phyloP scores from a whole-genome alignment of 2,113 vertebrate species.

The Pelecanus crispus region DNA sequence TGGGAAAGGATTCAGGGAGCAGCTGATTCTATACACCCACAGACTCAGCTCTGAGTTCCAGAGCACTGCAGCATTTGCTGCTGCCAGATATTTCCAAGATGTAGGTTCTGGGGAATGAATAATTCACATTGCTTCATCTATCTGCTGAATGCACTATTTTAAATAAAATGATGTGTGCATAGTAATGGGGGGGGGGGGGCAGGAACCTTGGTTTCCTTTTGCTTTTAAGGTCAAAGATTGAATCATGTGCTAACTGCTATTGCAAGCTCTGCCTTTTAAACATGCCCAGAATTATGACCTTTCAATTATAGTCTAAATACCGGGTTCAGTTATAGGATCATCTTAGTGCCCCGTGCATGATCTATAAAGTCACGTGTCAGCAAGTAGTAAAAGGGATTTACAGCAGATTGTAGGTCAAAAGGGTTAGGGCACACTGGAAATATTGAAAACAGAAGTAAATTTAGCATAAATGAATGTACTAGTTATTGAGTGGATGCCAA shows the following conservation, averaged over 20 bases:
- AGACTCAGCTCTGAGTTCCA: neutral
- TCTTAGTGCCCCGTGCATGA: neutral
- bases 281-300: neutral
- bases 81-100: neutral
- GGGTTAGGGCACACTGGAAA: conserved; percentile 27
- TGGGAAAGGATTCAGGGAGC: neutral
- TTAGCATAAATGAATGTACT: conserved; percentile 37
- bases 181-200: neutral
- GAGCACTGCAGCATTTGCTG: neutral
- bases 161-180: neutral
- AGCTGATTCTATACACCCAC: neutral
- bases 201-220: neutral
- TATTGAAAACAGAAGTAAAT: conserved; percentile 43
- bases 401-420: conserved; percentile 35
- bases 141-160: neutral
- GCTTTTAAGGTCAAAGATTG: conserved; percentile 1
- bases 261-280: neutral
- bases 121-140: neutral
- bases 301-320: neutral
- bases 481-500: conserved; percentile 9
- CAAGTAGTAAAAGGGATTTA: conserved; percentile 55
- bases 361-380: neutral
- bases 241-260: neutral
- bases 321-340: neutral
- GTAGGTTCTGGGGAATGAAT: conserved; percentile 1